phyloP scores from a whole-genome alignment of 2,888 invertebrate genomes.

The Morpho helenor region DNA sequence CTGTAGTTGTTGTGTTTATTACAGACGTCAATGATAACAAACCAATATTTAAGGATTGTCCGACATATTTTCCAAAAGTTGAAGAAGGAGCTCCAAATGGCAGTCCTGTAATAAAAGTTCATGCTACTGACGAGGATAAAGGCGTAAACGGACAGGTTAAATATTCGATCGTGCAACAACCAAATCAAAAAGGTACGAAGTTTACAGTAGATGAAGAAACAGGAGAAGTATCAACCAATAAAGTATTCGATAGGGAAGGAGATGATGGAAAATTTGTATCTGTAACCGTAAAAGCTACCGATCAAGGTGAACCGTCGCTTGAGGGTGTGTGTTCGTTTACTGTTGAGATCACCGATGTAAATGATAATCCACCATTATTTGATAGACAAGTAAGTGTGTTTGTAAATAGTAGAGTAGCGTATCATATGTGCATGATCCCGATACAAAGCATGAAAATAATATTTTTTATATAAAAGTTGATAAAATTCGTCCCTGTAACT shows the following conservation, averaged over 20 bases:
- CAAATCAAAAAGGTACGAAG: constrained; percentile 96
- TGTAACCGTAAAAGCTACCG: constrained; percentile 98
- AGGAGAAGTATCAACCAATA: constrained; percentile 96
- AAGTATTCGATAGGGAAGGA: constrained; percentile 97
- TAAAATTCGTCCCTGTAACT: constrained; percentile 48
- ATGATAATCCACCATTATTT: constrained; percentile 97
- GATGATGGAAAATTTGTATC: constrained; percentile 98
- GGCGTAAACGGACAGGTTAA: constrained; percentile 97
- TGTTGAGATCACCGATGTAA: constrained; percentile 98
- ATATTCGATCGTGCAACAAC: constrained; percentile 98
- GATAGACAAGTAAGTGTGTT: constrained; percentile 90
- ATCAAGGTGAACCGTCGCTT: constrained; percentile 98
- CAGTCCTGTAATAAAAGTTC: constrained; percentile 95
- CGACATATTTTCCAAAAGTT: constrained; percentile 94
- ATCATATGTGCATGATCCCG: constrained; percentile 3
- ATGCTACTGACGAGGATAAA: constrained; percentile 97
- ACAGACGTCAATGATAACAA: constrained; percentile 98
- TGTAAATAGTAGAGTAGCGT: constrained; percentile 31
- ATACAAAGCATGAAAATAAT: constrained; percentile 5
- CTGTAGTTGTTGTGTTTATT: constrained; percentile 97
- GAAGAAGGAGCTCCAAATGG: constrained; percentile 97
- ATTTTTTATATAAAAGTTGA: constrained; percentile 30
- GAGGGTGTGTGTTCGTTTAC: constrained; percentile 99
- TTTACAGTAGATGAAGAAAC: constrained; percentile 97
- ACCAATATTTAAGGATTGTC: constrained; percentile 96